Base-by-base conservation (phyloP, 2,888 invertebrate genomes). In the Hyposoter didymator region DNA sequence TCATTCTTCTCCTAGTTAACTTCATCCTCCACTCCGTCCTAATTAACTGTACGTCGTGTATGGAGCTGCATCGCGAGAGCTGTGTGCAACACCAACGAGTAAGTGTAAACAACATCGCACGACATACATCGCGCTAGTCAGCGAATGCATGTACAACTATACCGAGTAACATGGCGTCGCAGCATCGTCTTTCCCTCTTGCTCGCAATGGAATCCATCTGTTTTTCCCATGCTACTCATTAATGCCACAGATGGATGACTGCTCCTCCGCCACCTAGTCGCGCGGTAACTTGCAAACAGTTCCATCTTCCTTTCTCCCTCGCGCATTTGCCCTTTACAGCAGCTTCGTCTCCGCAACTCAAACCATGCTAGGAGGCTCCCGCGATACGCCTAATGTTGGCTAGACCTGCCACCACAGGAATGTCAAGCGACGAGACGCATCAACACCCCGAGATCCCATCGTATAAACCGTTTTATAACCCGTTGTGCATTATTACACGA, bases 31-130 rank as follows among this genome's bases (percentile, higher is more conserved):
- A 72, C n/a, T 87, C 88, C 87, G 89, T 89, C 87, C 89, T 90
- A 90, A 90, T 91, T 91, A 90, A 90, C 90, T 89, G 88, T 89
- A 88, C 90, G 88, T 89, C 90, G 88, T 86, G 83, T 87, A 82
- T 35, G 47, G 59, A 80, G 82, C 59, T 52, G 80, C 78, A 76
- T 79, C 73, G 19, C 73, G 19, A 69, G 82, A 64, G 52, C 69
- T 74, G 84, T 82, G 83, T 83, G 67, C 73, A 78, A 73, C 73
- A 39, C 35, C 55, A 47, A 70, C 70, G 64, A 47, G 45, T 39
- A 64, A 80, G 64, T 59, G 64, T 49, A 49, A n/a, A 62, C 47
- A 73, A 49, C 55, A 22, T 28, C 43, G 62, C 49, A 47, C 55
- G 52, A 55, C 55, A 47, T 45, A 43, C 45, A 6, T 17, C 70